Base-by-base conservation (phyloP, 2,113 vertebrate species). In the Cryptomyrus ogoouensis region DNA sequence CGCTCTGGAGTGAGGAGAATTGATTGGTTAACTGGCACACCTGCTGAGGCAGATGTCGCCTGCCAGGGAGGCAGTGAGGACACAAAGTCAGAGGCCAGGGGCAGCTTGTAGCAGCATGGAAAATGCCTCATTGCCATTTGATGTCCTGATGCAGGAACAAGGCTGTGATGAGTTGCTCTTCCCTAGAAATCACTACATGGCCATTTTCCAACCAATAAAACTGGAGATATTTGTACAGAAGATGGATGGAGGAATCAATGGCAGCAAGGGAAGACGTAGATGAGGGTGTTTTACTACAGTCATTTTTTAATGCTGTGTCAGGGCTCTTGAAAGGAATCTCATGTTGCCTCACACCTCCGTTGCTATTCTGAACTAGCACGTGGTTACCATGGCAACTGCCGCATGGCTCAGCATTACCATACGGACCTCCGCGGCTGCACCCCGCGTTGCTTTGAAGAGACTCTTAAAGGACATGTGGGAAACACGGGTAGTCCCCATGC, bases 301-400 rank as follows among this genome's bases (percentile, higher is more conserved):
- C 74, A 80, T 80, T 84, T 46, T 84, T 84, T 47, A 46, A 46
- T 42, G 39, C 83, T 84, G 39, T 42, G 42, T 84, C 83, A 47
- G 19, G 44, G 44, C 83, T 84, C 83, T 84, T 47, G 19, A 47
- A 84, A 84, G 83, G 83, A 84, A 47, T 84, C 42, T 47, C 83
- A 84, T 47, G 39, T 84, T n/a, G 44, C 83, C 83, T 84, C 83
- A 84, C 24, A 47, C 83, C 83, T 47, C 83, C 24, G 44, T 46
- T 46, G 42, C 44, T n/a, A 12, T 84, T 50, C 88, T 77, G 58
- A 88, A 74, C 24, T 47, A 42, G 74, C 56, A 49, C 80, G 35
- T 58, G 77, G 89, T 89, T 89, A 58, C 89, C 80, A 24, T 58
- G 89, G 80, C 89, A 89, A 89, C 89, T n/a, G 35, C 8, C 10